phyloP scores from a whole-genome alignment of 2,888 invertebrate genomes.

The Stictocephala bisonia region DNA sequence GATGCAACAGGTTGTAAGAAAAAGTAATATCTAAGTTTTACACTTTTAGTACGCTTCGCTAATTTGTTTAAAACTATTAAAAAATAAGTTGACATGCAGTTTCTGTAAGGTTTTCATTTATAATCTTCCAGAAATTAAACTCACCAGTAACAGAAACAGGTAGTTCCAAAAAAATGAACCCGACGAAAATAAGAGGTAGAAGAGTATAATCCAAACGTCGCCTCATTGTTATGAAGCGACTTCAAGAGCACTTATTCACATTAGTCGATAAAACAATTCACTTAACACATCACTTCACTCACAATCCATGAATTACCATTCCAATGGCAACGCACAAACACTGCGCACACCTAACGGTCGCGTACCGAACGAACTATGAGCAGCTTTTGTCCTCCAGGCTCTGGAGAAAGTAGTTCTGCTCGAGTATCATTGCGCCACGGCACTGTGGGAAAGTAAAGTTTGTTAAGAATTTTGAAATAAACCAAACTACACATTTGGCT shows the following conservation, averaged over 20 bases:
- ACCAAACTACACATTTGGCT: neutral
- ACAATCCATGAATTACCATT: constrained; percentile 26
- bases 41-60: no score
- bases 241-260: constrained; percentile 51
- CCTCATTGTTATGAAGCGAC: constrained; percentile 56
- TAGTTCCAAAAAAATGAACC: constrained; percentile 49
- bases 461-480: constrained; percentile 4
- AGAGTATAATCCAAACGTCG: constrained; percentile 57
- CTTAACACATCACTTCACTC: constrained; percentile 47
- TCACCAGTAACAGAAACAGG: constrained; percentile 54
- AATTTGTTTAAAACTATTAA: no score
- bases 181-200: constrained; percentile 45
- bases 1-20: no score
- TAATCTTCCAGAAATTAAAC: no score
- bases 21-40: no score
- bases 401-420: constrained; percentile 41
- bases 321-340: constrained; percentile 32
- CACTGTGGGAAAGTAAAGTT: constrained; percentile 47
- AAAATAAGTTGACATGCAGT: no score
- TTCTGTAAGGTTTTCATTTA: no score
- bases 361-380: constrained; percentile 48
- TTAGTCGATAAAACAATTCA: constrained; percentile 51
- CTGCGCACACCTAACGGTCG: constrained; percentile 44
- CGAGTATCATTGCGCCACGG: constrained; percentile 44
- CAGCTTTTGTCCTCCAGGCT: constrained; percentile 47